These are phyloP conservation scores for Agrochola lota DNA, from an alignment of 2,888 invertebrate genomes.

Conservation along the genomic window DNA sequence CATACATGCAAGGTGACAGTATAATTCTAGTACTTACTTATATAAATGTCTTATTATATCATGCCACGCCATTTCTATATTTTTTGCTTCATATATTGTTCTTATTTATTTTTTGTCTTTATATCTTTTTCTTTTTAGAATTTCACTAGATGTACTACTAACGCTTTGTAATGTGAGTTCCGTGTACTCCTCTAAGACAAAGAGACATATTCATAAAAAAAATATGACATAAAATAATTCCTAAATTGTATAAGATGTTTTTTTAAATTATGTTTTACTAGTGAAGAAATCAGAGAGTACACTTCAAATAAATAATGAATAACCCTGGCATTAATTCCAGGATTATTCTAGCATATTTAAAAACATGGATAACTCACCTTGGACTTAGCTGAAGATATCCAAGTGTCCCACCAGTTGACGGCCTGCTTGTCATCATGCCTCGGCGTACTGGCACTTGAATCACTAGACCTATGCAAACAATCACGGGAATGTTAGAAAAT, in stretches of 20 bases:
- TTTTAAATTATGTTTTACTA: neutral
- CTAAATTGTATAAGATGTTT: neutral
- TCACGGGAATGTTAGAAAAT: neutral
- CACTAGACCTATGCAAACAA: constrained; percentile 70
- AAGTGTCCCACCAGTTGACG: constrained; percentile 91
- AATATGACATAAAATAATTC: too few relatives aligned
- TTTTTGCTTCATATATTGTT: too few relatives aligned
- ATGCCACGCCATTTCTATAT: neutral
- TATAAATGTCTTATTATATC: neutral
- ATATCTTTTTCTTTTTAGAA: neutral
- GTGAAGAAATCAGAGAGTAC: too few relatives aligned
- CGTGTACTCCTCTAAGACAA: too few relatives aligned
- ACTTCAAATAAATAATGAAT: too few relatives aligned
- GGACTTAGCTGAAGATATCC: constrained; percentile 90
- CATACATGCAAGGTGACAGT: neutral
- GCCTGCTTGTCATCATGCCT: constrained; percentile 76
- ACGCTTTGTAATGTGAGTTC: neutral
- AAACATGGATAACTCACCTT: constrained; percentile 82
- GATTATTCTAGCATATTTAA: neutral
- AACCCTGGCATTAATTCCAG: neutral
- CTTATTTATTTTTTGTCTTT: too few relatives aligned
- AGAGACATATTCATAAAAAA: too few relatives aligned
- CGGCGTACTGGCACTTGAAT: constrained; percentile 76
- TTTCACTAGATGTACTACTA: neutral
- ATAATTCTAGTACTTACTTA: neutral